Conservation (phyloP, 2,113 vertebrate species). For the Salminus brasiliensis region DNA sequence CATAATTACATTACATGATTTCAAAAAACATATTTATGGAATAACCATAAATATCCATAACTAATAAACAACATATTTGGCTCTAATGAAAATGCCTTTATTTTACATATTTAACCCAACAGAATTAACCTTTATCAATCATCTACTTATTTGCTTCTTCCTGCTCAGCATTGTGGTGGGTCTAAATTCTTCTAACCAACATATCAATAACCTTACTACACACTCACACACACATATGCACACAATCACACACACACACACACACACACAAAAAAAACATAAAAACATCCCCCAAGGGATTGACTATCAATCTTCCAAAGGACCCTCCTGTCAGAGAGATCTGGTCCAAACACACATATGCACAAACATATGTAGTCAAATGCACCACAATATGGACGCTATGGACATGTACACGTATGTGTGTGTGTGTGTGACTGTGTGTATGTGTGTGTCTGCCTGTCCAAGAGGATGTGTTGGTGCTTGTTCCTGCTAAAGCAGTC, state of each 20-base stretch:
- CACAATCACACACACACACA: not conserved
- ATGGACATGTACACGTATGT: not conserved
- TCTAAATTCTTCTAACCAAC: too few species aligned
- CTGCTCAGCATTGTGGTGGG: too few species aligned
- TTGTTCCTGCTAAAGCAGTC: slow-evolving; percentile 6
- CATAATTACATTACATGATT: too few species aligned
- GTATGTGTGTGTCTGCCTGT: slow-evolving; percentile 13
- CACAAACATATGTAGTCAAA: not conserved
- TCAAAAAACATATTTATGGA: too few species aligned
- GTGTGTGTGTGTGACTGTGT: slow-evolving; percentile 1
- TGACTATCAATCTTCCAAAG: not conserved
- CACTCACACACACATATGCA: not conserved
- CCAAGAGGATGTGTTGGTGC: slow-evolving; percentile 10
- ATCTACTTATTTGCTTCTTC: too few species aligned
- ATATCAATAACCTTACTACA: not conserved
- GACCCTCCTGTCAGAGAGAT: not conserved
- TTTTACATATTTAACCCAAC: too few species aligned
- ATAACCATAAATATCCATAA: too few species aligned
- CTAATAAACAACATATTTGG: too few species aligned
- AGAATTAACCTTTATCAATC: too few species aligned
- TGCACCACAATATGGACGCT: too few species aligned
- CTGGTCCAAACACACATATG: not conserved
- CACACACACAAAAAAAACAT: not conserved
- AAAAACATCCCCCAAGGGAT: not conserved
- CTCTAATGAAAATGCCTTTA: too few species aligned